Evolutionary conservation across 2,113 vertebrate genomes (phyloP).

Genomic region (Microtus richardsoni): DNA sequence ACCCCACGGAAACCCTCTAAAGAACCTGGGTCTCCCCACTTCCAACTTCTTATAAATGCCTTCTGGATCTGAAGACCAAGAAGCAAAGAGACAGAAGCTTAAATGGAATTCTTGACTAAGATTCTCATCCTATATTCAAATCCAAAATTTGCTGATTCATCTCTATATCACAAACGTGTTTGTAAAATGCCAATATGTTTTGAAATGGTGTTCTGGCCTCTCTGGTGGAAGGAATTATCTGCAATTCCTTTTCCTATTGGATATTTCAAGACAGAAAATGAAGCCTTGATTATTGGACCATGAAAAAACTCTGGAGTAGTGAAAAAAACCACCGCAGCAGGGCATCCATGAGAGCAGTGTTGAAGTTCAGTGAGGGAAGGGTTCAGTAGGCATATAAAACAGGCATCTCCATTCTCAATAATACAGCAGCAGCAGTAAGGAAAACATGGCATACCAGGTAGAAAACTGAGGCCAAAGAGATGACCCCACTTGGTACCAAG

Average conservation of each 20-base stretch:
- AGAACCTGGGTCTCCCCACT: neutral
- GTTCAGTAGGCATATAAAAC: neutral
- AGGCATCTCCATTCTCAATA: neutral
- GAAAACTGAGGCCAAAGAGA: neutral
- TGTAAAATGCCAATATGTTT: conserved; percentile 2
- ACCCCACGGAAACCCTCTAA: neutral
- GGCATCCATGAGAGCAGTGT: rapidly evolving
- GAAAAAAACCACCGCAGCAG: neutral
- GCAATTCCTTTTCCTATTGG: neutral
- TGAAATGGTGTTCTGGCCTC: neutral
- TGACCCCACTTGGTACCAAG: neutral
- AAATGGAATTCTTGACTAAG: neutral
- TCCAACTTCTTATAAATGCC: neutral
- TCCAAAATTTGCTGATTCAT: neutral
- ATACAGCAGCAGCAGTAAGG: neutral
- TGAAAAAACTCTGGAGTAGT: neutral
- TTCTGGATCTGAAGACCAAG: neutral
- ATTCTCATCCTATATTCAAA: neutral
- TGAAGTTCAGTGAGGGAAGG: neutral
- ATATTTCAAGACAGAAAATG: neutral
- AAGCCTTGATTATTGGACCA: neutral
- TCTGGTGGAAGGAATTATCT: neutral
- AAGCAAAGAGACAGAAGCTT: neutral
- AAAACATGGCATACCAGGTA: neutral
- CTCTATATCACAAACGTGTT: neutral